These are phyloP conservation scores for Rhinella marina DNA, from an alignment of 2,797 vertebrate genomes.

Conservation along the genomic window DNA sequence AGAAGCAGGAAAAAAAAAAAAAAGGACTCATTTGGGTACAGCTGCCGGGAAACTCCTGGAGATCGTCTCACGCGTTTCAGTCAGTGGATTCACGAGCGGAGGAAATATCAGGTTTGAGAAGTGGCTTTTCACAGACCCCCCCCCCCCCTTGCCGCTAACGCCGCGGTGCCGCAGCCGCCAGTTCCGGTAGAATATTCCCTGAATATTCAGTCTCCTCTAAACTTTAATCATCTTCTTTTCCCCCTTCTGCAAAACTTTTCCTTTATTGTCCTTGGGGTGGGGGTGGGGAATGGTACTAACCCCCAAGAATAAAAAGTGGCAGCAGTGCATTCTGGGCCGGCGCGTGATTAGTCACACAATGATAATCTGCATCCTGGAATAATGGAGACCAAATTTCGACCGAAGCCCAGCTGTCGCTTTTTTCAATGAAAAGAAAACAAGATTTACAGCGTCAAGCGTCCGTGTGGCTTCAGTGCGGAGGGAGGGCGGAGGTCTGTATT, in stretches of 20 bases:
- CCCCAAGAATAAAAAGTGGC: conserved; percentile 62
- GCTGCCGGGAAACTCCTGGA: conserved; percentile 33
- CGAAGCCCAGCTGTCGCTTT: conserved; percentile 95
- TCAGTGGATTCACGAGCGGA: not conserved
- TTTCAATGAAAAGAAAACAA: conserved; percentile 92
- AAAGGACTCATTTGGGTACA: conserved; percentile 48
- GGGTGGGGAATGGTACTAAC: not conserved
- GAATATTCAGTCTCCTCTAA: not conserved
- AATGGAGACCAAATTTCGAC: conserved; percentile 90
- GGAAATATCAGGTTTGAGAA: not conserved
- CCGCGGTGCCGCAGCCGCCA: not conserved
- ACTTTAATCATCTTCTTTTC: not conserved
- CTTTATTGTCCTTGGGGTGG: not conserved
- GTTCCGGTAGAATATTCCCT: not conserved
- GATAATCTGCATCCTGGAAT: conserved; percentile 93
- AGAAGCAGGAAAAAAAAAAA: not conserved
- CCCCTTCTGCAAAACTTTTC: not conserved
- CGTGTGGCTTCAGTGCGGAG: conserved; percentile 80
- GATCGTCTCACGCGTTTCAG: not conserved
- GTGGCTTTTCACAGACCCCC: not conserved
- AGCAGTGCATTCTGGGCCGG: conserved; percentile 90
- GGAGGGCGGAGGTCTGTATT: conserved; percentile 80
- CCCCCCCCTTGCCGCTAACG: not conserved
- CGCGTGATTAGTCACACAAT: conserved; percentile 98
- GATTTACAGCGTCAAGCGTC: conserved; percentile 93